Conservation (phyloP, 2,888 invertebrate genomes). For the Napeogenes sylphis region DNA sequence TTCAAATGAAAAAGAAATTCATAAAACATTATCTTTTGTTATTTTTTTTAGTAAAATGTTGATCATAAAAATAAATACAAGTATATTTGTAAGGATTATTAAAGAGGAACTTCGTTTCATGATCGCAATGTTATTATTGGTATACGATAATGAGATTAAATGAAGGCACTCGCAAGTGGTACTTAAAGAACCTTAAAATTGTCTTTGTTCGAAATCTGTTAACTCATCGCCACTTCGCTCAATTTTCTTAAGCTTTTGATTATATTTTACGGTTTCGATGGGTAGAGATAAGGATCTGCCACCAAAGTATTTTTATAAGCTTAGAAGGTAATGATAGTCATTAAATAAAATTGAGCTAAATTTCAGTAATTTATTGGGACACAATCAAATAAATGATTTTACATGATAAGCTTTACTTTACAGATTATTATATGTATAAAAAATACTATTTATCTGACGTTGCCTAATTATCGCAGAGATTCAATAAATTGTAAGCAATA, state of each 20-base stretch:
- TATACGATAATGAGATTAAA: constrained; percentile 5
- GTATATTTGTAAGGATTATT: background rate
- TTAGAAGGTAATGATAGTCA: background rate
- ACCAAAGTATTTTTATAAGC: constrained; percentile 5
- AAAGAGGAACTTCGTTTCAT: background rate
- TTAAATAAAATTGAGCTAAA: background rate
- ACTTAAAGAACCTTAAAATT: constrained; percentile 28
- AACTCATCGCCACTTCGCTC: constrained; percentile 23
- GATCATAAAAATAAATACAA: too few relatives aligned
- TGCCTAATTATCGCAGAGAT: too few relatives aligned
- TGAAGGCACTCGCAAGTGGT: constrained; percentile 31
- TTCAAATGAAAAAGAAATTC: too few relatives aligned
- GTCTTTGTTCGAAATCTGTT: constrained; percentile 33
- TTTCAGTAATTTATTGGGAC: background rate
- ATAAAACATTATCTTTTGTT: too few relatives aligned
- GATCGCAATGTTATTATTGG: background rate
- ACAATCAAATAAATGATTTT: background rate
- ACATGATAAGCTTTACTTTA: background rate
- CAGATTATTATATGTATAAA: too few relatives aligned
- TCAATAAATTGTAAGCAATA: too few relatives aligned
- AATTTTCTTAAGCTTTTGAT: constrained; percentile 12
- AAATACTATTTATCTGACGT: too few relatives aligned
- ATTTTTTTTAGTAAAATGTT: too few relatives aligned
- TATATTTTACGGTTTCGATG: constrained; percentile 6
- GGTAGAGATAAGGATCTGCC: constrained; percentile 12